Evolutionary conservation across 2,888 invertebrate species (phyloP), one percentile per base, ranked within the genome.

Genomic region (Diadegma fenestrale): DNA sequence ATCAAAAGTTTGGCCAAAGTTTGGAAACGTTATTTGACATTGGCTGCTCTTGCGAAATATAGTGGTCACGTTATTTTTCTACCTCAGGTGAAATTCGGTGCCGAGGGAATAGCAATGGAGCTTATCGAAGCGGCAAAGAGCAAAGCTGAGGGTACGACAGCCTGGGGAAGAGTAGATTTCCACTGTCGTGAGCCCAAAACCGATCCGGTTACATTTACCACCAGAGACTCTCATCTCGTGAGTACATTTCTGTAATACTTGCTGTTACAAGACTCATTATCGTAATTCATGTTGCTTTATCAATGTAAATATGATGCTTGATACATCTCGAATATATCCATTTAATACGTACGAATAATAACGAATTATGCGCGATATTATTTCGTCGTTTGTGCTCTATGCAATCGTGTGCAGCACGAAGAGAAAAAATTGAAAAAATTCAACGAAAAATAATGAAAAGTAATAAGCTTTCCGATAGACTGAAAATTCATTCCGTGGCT

Each of bases 121-220:
- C 95, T 99, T 75, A 97, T 99, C 88, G 98, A 98, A 93, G 95
- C 98, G 93, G 98, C 98, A 14, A 95, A 97, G 72, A 97, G 97
- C 61, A 97, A 97, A 43, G 97, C 98, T 48, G 96, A 97, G 0
- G 93, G 93, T 43, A 92, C 93, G 37, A 91, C 92, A 5, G 92
- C 92, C 77, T 94, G 92, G 93, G 99, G 99, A 1, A 96, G 97
- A 80, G 95, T 99, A 87, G 97, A 98, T 93, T 98, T 97, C 94
- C 96, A 97, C 92, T 98, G 98, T 93, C 97, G 97, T 14, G 97
- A 97, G 78, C 97, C 97, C 0, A 97, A 97, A 92, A 96, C 97
- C 26, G 98, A 98, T 94, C 98, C 99, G 0, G 97, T 99, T 88
- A 98, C 98, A 1, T 98, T 99, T 94, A 97, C 98, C 85, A 98